A percentile compares a stretch with the other conserved stretches of the same genome.
Conservation (phyloP, 2,888 invertebrate species). For the Ariolimax columbianus region DNA sequence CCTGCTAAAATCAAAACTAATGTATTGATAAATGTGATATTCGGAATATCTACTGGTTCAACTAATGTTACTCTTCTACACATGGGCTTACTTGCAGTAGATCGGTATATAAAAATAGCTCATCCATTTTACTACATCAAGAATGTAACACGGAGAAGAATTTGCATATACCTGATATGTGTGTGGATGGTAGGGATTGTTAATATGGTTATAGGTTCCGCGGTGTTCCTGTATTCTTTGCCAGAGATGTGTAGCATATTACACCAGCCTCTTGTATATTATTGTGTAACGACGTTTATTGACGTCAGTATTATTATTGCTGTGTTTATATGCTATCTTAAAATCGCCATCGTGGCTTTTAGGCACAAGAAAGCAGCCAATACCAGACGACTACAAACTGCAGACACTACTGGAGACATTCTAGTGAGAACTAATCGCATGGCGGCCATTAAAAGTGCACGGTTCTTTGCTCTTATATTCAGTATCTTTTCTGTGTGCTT, state of each 20-base stretch:
- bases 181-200: not conserved
- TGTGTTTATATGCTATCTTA: not conserved
- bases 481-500: not conserved
- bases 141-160: not conserved
- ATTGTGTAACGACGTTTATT: not conserved
- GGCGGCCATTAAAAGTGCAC: not conserved
- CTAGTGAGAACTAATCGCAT: not conserved
- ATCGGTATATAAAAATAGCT: not conserved
- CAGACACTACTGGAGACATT: not conserved
- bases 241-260: not conserved
- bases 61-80: too few species aligned
- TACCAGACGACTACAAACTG: not conserved
- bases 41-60: too few species aligned
- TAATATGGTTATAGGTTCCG: not conserved
- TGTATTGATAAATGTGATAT: too few species aligned
- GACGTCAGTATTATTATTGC: not conserved
- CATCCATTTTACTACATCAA: slow-evolving; percentile 3
- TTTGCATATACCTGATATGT: not conserved
- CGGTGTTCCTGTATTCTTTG: not conserved
- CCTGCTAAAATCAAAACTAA: too few species aligned
- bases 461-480: not conserved
- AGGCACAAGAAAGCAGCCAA: not conserved
- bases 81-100: not conserved
- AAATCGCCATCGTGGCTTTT: not conserved
- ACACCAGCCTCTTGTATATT: not conserved